Evolutionary conservation across 1,140 invertebrate species (phyloP).

Genomic region (Meloidogyne floridensis): DNA sequence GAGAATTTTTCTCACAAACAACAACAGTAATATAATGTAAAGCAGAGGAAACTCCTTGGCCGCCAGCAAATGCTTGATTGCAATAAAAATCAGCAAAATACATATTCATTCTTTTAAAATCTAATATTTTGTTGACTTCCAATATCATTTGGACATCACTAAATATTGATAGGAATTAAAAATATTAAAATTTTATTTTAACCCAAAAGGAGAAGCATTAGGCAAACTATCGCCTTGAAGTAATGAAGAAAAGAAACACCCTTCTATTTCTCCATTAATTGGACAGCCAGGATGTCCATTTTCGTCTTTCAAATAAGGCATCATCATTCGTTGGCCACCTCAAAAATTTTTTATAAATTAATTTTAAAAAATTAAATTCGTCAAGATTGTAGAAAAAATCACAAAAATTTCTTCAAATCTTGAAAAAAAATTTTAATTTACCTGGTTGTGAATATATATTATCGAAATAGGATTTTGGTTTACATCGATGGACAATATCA

Average conservation of each 20-base stretch:
- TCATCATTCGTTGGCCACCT: conserved; percentile 44
- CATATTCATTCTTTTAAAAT: conserved; percentile 30
- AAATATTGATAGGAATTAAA: conserved; percentile 18
- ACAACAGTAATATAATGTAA: conserved; percentile 53
- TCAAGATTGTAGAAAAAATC: neutral
- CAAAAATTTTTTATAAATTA: neutral
- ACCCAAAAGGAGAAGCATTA: conserved; percentile 25
- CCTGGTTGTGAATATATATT: conserved; percentile 46
- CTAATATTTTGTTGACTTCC: conserved; percentile 31
- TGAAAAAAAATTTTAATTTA: neutral
- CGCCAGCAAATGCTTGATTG: conserved; percentile 24
- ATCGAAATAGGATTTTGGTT: conserved; percentile 58
- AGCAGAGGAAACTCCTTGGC: neutral
- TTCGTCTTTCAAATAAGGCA: conserved; percentile 56
- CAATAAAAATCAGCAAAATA: conserved; percentile 56
- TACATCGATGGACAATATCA: conserved; percentile 51
- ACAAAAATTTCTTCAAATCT: neutral
- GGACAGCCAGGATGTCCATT: conserved; percentile 58
- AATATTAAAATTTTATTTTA: neutral
- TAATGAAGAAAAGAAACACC: conserved; percentile 54
- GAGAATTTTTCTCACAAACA: conserved; percentile 39
- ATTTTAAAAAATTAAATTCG: neutral
- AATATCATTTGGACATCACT: conserved; percentile 48
- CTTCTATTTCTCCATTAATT: conserved; percentile 51
- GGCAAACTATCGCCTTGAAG: conserved; percentile 7